Percentiles rank a stretch among this genome's conserved stretches.
These are phyloP conservation scores for Leptinotarsa peninsularis DNA, from an alignment of 2,888 invertebrate genomes.

Conservation along the genomic window DNA sequence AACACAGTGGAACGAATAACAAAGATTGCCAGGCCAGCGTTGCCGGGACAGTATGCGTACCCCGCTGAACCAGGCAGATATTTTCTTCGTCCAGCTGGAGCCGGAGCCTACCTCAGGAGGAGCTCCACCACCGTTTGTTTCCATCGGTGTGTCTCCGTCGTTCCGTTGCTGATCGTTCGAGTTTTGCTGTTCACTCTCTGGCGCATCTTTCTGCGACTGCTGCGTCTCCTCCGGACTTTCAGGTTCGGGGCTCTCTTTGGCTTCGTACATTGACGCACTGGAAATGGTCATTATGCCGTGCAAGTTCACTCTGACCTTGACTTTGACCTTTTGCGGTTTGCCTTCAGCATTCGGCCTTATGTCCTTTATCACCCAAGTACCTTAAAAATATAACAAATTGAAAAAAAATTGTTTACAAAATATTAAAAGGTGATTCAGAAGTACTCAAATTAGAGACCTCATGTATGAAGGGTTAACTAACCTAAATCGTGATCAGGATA, in stretches of 20 bases:
- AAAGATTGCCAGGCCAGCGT: constrained; percentile 58
- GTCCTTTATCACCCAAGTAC: constrained; percentile 82
- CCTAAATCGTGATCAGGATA: constrained; percentile 85
- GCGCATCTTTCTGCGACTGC: constrained; percentile 38
- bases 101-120: constrained; percentile 66
- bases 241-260: constrained; percentile 70
- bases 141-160: constrained; percentile 64
- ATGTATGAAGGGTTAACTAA: constrained; percentile 63
- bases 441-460: no score
- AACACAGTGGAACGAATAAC: constrained; percentile 50
- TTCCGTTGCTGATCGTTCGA: constrained; percentile 60
- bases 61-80: constrained; percentile 68
- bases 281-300: constrained; percentile 92
- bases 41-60: constrained; percentile 64
- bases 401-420: neutral
- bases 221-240: constrained; percentile 53
- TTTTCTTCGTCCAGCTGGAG: constrained; percentile 67
- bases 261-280: constrained; percentile 86
- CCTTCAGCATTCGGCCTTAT: constrained; percentile 89
- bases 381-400: constrained; percentile 62
- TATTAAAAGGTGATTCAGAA: neutral
- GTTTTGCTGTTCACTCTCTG: constrained; percentile 47
- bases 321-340: constrained; percentile 94
- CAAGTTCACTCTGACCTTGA: constrained; percentile 93
- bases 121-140: constrained; percentile 52